A percentile compares a stretch with the other conserved stretches of the same genome.
These are phyloP conservation scores for Eupsilia transversa DNA, from an alignment of 2,888 invertebrate genomes.

Conservation along the genomic window DNA sequence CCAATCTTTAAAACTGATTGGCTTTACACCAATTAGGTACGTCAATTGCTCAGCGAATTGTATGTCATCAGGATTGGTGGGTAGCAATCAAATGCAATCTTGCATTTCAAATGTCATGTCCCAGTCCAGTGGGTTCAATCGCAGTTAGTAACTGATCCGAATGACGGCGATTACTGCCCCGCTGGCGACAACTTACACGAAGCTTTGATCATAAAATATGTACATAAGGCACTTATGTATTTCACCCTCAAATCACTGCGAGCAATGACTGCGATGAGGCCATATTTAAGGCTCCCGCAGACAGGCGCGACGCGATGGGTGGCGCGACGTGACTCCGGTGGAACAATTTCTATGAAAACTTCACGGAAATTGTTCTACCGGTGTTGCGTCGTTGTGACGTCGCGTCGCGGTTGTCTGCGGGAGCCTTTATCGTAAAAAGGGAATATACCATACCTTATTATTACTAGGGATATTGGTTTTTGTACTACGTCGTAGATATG, in stretches of 20 bases:
- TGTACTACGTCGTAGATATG: neutral
- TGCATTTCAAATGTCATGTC: slow-evolving; percentile 17
- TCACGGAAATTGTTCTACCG: too few species aligned
- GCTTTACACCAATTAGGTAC: slow-evolving; percentile 13
- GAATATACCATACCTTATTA: neutral
- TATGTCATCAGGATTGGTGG: slow-evolving; percentile 15
- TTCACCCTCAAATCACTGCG: neutral
- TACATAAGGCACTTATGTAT: neutral
- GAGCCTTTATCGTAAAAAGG: neutral
- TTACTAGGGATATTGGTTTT: neutral
- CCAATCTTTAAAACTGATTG: slow-evolving; percentile 18
- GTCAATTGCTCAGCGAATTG: slow-evolving; percentile 11
- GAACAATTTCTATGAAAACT: too few species aligned
- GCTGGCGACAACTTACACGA: too few species aligned
- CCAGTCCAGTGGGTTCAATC: slow-evolving; percentile 9
- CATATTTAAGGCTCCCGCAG: neutral
- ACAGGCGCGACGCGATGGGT: too few species aligned
- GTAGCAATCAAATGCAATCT: slow-evolving; percentile 52
- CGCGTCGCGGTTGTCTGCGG: too few species aligned
- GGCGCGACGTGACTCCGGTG: too few species aligned
- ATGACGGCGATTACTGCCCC: neutral
- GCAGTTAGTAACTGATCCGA: slow-evolving; percentile 29
- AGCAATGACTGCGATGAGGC: neutral
- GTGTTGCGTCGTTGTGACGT: too few species aligned
- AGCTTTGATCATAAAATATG: neutral